Evolutionary conservation across 2,888 invertebrate species (phyloP).

Genomic region (Megastigmus dorsalis): DNA sequence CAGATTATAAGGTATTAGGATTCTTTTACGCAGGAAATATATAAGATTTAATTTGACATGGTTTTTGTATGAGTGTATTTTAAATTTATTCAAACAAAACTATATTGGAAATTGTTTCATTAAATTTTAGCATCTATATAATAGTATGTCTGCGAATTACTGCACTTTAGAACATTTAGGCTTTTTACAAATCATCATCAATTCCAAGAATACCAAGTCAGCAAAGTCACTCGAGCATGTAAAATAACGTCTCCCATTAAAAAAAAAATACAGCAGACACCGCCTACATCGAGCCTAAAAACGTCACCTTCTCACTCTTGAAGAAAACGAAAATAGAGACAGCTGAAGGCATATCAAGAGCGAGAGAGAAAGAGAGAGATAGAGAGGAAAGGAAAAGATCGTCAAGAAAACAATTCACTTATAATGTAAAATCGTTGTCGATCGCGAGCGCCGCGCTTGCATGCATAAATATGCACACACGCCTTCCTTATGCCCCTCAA

Average conservation of each 20-base stretch:
- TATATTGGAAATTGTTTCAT: no score
- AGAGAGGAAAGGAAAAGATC: conserved; percentile 2
- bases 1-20: no score
- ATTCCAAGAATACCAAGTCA: not conserved
- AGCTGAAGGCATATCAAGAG: not conserved
- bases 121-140: no score
- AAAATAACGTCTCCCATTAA: not conserved
- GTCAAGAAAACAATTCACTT: conserved; percentile 40
- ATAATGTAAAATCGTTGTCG: conserved; percentile 49
- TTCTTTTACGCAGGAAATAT: no score
- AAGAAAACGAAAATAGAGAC: not conserved
- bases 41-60: no score
- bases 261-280: not conserved
- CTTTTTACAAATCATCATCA: no score
- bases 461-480: conserved; percentile 39
- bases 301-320: no score
- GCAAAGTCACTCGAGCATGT: not conserved
- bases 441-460: conserved; percentile 29
- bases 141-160: no score
- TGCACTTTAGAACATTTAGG: no score
- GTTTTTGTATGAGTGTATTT: no score
- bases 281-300: no score
- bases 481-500: conserved; percentile 4
- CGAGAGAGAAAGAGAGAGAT: not conserved
- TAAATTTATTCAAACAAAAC: no score